These are phyloP conservation scores for Chamaea fasciata DNA, from an alignment of 2,113 vertebrate species.

Conservation along the genomic window DNA sequence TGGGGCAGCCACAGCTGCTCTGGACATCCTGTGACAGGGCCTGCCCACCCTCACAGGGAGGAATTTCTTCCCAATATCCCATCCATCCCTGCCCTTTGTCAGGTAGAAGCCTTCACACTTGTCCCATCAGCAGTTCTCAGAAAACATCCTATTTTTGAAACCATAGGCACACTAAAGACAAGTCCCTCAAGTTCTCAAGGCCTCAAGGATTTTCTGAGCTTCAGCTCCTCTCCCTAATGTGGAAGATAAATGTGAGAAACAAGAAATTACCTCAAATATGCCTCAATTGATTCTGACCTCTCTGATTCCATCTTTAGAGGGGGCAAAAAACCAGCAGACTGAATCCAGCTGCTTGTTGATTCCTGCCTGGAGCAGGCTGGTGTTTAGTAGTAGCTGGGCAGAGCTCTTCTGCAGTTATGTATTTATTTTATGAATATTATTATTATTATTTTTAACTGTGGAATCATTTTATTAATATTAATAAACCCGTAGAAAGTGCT, in stretches of 20 bases:
- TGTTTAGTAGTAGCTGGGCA: neutral
- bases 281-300: neutral
- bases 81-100: neutral
- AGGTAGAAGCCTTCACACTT: neutral
- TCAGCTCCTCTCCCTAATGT: neutral
- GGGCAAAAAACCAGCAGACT: neutral
- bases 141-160: neutral
- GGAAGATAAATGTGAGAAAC: neutral
- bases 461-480: conserved; percentile 80
- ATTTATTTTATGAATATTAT: conserved; percentile 54
- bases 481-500: conserved; percentile 75
- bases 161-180: neutral
- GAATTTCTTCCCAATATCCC: neutral
- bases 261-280: neutral
- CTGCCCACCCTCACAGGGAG: accelerated
- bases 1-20: neutral
- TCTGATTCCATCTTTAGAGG: neutral
- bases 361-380: neutral
- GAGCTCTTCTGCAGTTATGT: neutral
- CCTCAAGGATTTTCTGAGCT: neutral
- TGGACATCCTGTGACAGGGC: neutral
- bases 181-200: neutral
- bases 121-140: neutral
- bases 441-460: conserved; percentile 59
- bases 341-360: neutral